phyloP scores from a whole-genome alignment of 2,113 vertebrate genomes.

The Marmota flaviventris region DNA sequence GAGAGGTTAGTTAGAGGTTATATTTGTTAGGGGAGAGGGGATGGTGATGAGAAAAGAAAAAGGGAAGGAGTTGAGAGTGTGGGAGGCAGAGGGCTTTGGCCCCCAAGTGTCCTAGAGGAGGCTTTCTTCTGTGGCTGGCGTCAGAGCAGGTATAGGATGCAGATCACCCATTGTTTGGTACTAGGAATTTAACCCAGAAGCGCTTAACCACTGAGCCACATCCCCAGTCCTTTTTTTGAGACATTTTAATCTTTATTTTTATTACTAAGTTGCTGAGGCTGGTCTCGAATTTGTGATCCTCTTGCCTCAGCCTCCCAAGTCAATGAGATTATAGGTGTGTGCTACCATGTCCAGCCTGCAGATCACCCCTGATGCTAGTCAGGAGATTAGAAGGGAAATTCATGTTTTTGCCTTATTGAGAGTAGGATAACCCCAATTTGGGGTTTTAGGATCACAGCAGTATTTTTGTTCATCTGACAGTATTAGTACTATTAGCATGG shows the following conservation, averaged over 20 bases:
- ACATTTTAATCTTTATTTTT: too few species aligned
- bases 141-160: neutral
- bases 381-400: conserved; percentile 36
- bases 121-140: neutral
- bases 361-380: neutral
- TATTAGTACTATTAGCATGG: neutral
- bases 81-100: neutral
- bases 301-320: too few species aligned
- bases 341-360: neutral
- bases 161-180: neutral
- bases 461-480: neutral
- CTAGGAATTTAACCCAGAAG: too few species aligned
- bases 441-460: neutral
- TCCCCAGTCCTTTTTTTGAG: too few species aligned
- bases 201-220: too few species aligned
- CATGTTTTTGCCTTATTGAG: conserved; percentile 11
- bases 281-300: too few species aligned
- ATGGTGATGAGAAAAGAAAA: neutral
- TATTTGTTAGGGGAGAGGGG: neutral
- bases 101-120: neutral
- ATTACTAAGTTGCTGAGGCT: too few species aligned
- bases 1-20: neutral
- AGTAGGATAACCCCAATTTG: neutral
- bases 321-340: too few species aligned
- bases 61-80: neutral